Base-by-base conservation (phyloP, 2,797 vertebrate genomes). In the Holocentrus rufus region DNA sequence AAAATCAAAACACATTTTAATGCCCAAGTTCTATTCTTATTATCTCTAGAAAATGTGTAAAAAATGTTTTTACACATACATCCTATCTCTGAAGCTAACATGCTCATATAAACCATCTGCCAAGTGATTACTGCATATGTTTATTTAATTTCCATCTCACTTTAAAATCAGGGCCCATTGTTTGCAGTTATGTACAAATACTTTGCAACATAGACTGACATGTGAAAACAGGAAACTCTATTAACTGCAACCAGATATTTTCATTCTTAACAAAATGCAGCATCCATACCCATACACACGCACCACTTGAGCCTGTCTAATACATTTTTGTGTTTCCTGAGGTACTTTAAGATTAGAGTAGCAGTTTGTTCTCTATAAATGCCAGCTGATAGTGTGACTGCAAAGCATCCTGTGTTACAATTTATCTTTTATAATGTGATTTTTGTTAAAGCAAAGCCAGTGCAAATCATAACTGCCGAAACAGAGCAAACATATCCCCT, bases 361-460 rank as follows among this genome's bases (percentile, higher is more conserved):
- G 52, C 47, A 56, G 31, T 34, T 27, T 27, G 31, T 34, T 34
- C 31, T 8, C 31, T 34, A 34, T 34, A 8, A 34, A 34, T 8
- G 3, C 31, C 31, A 34, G 31, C 31, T 8, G 31, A 34, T 34
- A 34, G 7, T 6, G 7, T 34, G 31, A 8, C 31, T 8, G 7
- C 31, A 34, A 27, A 39, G 36, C 36, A 39, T 9, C 14, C 39
- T 42, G 14, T 42, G 39, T 42, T 42, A 42, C 39, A 42, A 4
- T 42, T 42, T 14, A 42, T 14, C 13, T 42, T 42, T 13, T 42
- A 42, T 42, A 13, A 42, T 42, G 39, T 42, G 39, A 27, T 64
- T 49, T 34, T 44, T 66, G 46, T 58, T 20, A 4, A 42, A 62
- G 13, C 46, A 42, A 44, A 69, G 65, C 54, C n/a, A 27, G 31